Evolutionary conservation across 2,888 invertebrate genomes (phyloP).

Genomic region (Cantharis nigra): DNA sequence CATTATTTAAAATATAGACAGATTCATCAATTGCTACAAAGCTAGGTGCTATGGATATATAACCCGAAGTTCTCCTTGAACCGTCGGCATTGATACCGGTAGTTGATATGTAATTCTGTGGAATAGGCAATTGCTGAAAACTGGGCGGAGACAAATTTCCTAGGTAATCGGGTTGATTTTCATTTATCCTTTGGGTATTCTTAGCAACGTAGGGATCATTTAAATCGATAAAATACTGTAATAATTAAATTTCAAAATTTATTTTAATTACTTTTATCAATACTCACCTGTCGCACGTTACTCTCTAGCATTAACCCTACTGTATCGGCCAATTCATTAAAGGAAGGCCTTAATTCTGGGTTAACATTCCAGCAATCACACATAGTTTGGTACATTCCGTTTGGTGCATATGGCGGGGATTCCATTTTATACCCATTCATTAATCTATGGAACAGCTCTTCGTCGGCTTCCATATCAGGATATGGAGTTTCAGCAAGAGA

Average conservation of each 20-base stretch:
- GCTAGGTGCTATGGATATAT: not conserved
- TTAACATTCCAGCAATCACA: slow-evolving; percentile 82
- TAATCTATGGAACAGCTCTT: slow-evolving; percentile 72
- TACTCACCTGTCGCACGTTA: slow-evolving; percentile 72
- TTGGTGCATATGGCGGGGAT: slow-evolving; percentile 82
- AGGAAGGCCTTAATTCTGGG: slow-evolving; percentile 78
- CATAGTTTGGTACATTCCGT: slow-evolving; percentile 83
- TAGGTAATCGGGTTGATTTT: not conserved
- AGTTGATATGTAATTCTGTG: not conserved
- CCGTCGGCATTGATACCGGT: not conserved
- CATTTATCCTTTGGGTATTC: not conserved
- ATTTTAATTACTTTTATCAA: not conserved
- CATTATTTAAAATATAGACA: not conserved
- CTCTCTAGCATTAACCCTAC: slow-evolving; percentile 83
- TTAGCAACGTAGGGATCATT: not conserved
- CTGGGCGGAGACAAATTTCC: not conserved
- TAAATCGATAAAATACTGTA: not conserved
- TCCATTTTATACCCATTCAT: slow-evolving; percentile 88
- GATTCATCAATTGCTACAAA: not conserved
- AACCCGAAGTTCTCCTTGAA: not conserved
- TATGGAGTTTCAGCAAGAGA: slow-evolving; percentile 85
- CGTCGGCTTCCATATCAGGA: slow-evolving; percentile 78
- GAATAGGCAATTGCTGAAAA: not conserved
- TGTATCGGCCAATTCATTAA: slow-evolving; percentile 72
- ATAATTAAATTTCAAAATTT: not conserved